Evolutionary conservation across 1,140 invertebrate genomes (phyloP), one percentile per base, ranked within the genome.

Genomic region (Lepidurus packardi): DNA sequence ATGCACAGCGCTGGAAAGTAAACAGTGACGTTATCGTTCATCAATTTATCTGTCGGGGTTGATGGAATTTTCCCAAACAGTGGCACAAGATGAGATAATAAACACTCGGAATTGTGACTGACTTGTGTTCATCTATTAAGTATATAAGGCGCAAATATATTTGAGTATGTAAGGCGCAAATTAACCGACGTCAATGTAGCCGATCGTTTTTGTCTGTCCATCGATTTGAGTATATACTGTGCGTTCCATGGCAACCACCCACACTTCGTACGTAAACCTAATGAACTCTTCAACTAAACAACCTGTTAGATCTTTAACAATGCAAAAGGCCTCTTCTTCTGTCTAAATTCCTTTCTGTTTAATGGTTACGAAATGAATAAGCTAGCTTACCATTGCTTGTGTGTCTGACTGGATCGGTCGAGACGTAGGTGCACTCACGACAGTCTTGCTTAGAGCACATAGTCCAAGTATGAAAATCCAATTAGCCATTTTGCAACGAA

Each of bases 381-480:
- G 0, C 53, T 65, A 7, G 7, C 53, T 65, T 65, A 65, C 53
- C 53, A 65, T 65, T n/a, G 53, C 53, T 65, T 65, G 53, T 21
- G 13, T 65, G 5, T 65, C 53, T n/a, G 53, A 65, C 13, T 65
- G 7, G 53, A 65, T 16, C 16, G 53, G 53, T 21, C 7, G 16
- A n/a, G 16, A 13, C 21, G 53, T 65, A 16, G 53, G 53, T n/a
- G 53, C 53, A 16, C 53, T 65, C 1, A 7, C 21, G 53, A 21
- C 53, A 65, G 16, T 65, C 16, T 65, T 13, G 53, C 53, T n/a
- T 21, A 65, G 8, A n/a, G 53, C 53, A 65, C 53, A 65, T n/a
- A 65, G 53, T 65, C 53, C 53, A 65, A 65, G 16, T n/a, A 65
- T 4, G 53, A 65, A 65, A 65, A 65, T 65, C 53, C 53, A 65